Evolutionary conservation across 2,888 invertebrate species (phyloP).

Genomic region (Linnaemya vulpina): DNA sequence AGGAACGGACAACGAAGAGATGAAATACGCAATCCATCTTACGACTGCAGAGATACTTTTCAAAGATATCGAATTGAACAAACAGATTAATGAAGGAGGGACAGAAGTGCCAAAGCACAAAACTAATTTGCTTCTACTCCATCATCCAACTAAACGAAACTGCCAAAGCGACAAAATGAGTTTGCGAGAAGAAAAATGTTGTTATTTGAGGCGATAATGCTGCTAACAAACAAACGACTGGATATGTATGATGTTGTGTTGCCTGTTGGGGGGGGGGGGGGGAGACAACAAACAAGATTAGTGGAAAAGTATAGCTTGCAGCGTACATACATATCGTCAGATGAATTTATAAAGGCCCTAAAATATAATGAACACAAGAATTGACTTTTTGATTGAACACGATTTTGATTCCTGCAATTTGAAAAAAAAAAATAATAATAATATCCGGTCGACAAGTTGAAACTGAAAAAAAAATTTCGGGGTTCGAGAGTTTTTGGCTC

Average conservation of each 20-base stretch:
- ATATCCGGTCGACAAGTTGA: too few relatives aligned
- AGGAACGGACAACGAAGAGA: background rate
- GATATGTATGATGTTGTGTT: conserved; percentile 57
- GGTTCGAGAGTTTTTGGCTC: too few relatives aligned
- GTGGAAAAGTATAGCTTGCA: background rate
- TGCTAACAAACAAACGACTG: conserved; percentile 72
- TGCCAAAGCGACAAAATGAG: conserved; percentile 29
- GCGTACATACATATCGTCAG: background rate
- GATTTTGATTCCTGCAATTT: too few relatives aligned
- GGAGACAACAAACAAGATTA: background rate
- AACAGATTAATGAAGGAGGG: conserved; percentile 62
- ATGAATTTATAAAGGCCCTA: too few relatives aligned
- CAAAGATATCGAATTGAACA: conserved; percentile 38
- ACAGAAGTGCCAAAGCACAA: conserved; percentile 68
- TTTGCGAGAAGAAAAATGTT: conserved; percentile 41
- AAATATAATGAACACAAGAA: too few relatives aligned
- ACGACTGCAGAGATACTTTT: background rate
- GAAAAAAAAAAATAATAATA: too few relatives aligned
- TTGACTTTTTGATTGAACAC: too few relatives aligned
- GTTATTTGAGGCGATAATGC: conserved; percentile 57
- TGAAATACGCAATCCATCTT: conserved; percentile 41
- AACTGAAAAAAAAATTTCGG: too few relatives aligned
- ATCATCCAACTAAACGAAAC: conserved; percentile 29
- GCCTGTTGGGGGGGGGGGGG: background rate
- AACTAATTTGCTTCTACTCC: conserved; percentile 57